Evolutionary conservation across 2,797 vertebrate genomes (phyloP).

Genomic region (Phaenicophaeus curvirostris): DNA sequence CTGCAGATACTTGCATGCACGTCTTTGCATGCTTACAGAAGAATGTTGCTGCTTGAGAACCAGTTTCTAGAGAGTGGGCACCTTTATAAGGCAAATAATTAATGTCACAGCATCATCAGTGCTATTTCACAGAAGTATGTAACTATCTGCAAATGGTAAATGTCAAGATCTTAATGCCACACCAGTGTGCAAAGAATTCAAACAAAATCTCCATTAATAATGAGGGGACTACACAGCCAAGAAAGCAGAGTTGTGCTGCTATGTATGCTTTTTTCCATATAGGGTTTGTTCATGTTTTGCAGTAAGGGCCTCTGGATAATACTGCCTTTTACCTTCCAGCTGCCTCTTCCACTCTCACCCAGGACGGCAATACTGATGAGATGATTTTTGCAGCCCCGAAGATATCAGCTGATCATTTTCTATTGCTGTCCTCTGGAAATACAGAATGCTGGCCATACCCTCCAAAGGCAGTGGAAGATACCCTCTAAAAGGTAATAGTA

Average conservation of each 20-base stretch:
- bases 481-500: not conserved
- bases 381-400: not conserved
- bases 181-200: slow-evolving; percentile 11
- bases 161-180: slow-evolving; percentile 33
- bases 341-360: not conserved
- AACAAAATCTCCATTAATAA: not conserved
- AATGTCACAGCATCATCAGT: slow-evolving; percentile 2
- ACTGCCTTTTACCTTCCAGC: not conserved
- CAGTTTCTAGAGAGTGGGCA: not conserved
- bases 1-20: not conserved
- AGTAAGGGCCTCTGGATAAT: not conserved
- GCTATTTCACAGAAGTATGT: slow-evolving; percentile 9
- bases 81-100: slow-evolving; percentile 11
- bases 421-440: not conserved
- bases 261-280: fast-evolving
- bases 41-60: not conserved
- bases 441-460: not conserved
- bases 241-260: not conserved
- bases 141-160: slow-evolving; percentile 38
- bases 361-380: not conserved
- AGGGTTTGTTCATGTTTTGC: not conserved
- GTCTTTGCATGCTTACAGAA: not conserved
- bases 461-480: not conserved
- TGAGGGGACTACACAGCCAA: not conserved
- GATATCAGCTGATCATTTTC: not conserved